Evolutionary conservation across 2,888 invertebrate species (phyloP), one percentile per base, ranked within the genome.

Genomic region (Cantharis flavilabris): DNA sequence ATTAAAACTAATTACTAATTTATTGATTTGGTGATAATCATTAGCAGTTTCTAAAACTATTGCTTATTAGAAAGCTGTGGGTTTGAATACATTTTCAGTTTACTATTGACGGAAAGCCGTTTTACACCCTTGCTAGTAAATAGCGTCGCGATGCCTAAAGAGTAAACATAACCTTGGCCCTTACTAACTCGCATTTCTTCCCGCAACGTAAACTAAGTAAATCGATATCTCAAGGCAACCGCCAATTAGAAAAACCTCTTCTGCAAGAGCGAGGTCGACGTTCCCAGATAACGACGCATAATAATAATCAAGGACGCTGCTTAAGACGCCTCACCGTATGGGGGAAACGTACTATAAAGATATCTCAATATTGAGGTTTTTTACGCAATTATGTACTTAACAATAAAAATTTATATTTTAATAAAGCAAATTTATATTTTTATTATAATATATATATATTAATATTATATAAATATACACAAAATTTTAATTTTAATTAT

Each of bases 201-300:
- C 70, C 72, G 76, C 72, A 70, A 69, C 62, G 23, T 67, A 9
- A 62, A 26, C 72, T 67, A 62, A 62, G 71, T 67, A 71, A 69
- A 70, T 76, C 76, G 76, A 76, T 76, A 76, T 67, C 33, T 72
- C 76, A 70, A 72, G 72, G 76, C 69, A 70, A 63, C 69, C 62
- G 70, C 71, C 72, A 67, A 49, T 70, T 70, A 63, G 62, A 69
- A 69, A 49, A 76, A 70, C 72, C 72, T 72, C 70, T 69, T 67
- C 33, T 62, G 76, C 76, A 76, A 76, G 70, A 72, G 70, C 63
- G 70, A 76, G 76, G 76, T 76, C 76, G 76, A 70, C 71, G 76
- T 72, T 72, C 67, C 70, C 65, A 65, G 26, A 23, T 70, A 23
- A 49, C 49, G 49, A 49, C 49, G 49, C 49, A n/a, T 49, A 49